A percentile compares a stretch with the other conserved stretches of the same genome.
Evolutionary conservation across 2,888 invertebrate genomes (phyloP).

Genomic region (Heliconius erato): DNA sequence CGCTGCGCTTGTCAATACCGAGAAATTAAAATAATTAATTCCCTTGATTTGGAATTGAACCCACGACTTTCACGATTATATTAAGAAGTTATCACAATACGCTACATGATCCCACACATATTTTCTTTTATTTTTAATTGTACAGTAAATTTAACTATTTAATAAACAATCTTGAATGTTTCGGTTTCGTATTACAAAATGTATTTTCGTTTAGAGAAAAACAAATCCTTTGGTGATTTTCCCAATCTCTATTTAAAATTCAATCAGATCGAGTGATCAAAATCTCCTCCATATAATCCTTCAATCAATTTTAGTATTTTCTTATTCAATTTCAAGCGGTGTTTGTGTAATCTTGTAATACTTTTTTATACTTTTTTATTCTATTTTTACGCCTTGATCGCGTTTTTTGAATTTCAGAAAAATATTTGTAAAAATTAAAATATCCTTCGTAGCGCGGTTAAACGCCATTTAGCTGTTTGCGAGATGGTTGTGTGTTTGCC

Average conservation of each 20-base stretch:
- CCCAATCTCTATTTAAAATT: conserved; percentile 21
- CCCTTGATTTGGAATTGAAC: neutral
- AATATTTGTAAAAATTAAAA: too few relatives aligned
- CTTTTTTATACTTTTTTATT: neutral
- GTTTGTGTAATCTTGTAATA: conserved; percentile 12
- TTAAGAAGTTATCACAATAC: too few relatives aligned
- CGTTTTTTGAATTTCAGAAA: neutral
- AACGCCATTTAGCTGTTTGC: too few relatives aligned
- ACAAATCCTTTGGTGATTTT: neutral
- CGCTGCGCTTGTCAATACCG: neutral
- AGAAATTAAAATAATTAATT: neutral
- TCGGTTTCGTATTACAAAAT: neutral
- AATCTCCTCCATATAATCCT: conserved; percentile 24
- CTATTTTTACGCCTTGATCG: neutral
- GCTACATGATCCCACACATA: too few relatives aligned
- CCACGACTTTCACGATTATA: neutral
- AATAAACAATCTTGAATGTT: neutral
- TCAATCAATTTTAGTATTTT: conserved; percentile 34
- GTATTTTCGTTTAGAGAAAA: neutral
- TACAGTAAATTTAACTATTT: neutral
- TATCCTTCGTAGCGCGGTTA: too few relatives aligned
- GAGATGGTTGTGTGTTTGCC: too few relatives aligned
- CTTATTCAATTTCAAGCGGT: conserved; percentile 22
- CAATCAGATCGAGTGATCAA: conserved; percentile 33
- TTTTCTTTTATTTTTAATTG: too few relatives aligned